phyloP scores from a whole-genome alignment of 2,113 vertebrate genomes.

The Talpa occidentalis region DNA sequence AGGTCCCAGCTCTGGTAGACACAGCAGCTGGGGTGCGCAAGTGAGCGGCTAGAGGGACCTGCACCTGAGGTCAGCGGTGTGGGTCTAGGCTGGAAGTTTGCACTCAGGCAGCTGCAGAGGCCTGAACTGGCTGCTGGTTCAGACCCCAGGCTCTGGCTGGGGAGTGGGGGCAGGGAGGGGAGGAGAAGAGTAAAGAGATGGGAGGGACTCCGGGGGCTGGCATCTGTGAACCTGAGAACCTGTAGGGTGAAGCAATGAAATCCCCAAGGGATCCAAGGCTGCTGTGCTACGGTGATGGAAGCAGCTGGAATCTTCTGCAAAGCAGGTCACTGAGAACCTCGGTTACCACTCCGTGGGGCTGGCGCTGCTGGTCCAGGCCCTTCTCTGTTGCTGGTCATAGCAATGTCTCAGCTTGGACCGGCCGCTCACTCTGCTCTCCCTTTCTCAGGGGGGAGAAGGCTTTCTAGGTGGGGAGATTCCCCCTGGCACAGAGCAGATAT shows the following conservation, averaged over 20 bases:
- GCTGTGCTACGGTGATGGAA: not conserved
- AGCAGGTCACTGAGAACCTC: not conserved
- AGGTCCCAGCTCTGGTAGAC: not conserved
- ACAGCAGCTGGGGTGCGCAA: not conserved
- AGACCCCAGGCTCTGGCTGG: not conserved
- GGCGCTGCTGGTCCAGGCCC: too few species aligned
- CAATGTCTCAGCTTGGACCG: not conserved
- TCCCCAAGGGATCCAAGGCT: accelerated
- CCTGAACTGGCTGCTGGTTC: not conserved
- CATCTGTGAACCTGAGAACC: not conserved
- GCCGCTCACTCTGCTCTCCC: not conserved
- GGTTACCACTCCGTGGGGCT: not conserved
- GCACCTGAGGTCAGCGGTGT: not conserved
- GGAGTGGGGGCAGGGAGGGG: not conserved
- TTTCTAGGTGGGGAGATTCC: not conserved
- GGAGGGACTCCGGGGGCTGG: not conserved
- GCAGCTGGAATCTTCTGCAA: not conserved
- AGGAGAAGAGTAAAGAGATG: not conserved
- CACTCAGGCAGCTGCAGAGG: not conserved
- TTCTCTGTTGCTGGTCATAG: not conserved
- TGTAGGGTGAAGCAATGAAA: not conserved
- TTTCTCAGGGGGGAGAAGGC: not conserved
- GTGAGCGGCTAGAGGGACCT: not conserved
- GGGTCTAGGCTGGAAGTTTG: too few species aligned
- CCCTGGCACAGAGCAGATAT: not conserved